Evolutionary conservation across 1,140 invertebrate species (phyloP).

Genomic region (Anastatus disparis): DNA sequence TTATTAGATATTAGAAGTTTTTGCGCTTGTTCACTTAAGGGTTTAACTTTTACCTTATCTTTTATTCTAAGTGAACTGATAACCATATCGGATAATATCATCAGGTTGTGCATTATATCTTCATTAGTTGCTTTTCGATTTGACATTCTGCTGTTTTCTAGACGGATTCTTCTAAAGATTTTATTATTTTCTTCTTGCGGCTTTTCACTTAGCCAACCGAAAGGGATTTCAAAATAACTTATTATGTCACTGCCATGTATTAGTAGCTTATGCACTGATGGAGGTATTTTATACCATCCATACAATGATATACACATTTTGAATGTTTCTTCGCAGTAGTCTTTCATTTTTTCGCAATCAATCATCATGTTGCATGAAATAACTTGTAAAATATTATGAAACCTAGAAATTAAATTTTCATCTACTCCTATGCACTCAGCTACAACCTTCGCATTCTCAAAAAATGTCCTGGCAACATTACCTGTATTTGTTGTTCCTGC

Average conservation of each 20-base stretch:
- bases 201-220: slow-evolving; percentile 24
- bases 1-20: slow-evolving; percentile 5
- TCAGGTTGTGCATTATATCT: slow-evolving; percentile 15
- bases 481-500: slow-evolving; percentile 36
- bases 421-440: slow-evolving; percentile 16
- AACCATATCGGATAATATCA: slow-evolving; percentile 8
- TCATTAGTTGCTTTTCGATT: slow-evolving; percentile 7
- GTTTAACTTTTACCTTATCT: not conserved
- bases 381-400: slow-evolving; percentile 6
- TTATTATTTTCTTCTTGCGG: slow-evolving; percentile 20
- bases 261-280: too few relatives aligned
- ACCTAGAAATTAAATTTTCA: not conserved
- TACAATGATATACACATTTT: not conserved
- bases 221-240: slow-evolving; percentile 1
- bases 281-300: not conserved
- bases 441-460: slow-evolving; percentile 28
- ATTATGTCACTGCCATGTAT: slow-evolving; percentile 22
- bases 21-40: slow-evolving; percentile 9
- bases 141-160: not conserved
- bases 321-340: not conserved
- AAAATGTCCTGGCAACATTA: slow-evolving; percentile 31
- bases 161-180: slow-evolving; percentile 14
- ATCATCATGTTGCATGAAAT: not conserved
- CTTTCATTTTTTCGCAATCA: not conserved
- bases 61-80: slow-evolving; percentile 10